A percentile compares a stretch with the other conserved stretches of the same genome.
phyloP scores from a whole-genome alignment of 1,140 invertebrate species.

The Maniola jurtina region DNA sequence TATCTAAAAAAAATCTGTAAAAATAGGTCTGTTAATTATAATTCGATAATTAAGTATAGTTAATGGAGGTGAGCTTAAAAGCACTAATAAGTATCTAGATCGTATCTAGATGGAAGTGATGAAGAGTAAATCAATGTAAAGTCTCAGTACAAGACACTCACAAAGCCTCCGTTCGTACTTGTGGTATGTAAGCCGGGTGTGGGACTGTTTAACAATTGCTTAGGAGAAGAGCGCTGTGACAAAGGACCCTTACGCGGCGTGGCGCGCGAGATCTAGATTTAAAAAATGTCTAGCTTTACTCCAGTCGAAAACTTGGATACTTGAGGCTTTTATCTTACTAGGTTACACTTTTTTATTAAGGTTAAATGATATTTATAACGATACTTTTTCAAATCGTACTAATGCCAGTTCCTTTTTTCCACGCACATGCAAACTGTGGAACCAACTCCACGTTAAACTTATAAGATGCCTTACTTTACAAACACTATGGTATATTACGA shows the following conservation, averaged over 20 bases:
- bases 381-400: neutral
- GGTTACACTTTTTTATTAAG: constrained; percentile 31
- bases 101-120: neutral
- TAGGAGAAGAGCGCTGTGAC: constrained; percentile 47
- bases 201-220: constrained; percentile 57
- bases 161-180: constrained; percentile 17
- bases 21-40: no score
- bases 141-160: constrained; percentile 8
- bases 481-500: no score
- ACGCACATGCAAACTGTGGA: no score
- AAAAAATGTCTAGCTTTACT: constrained; percentile 33
- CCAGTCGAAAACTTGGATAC: constrained; percentile 28
- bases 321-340: constrained; percentile 32
- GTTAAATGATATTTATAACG: constrained; percentile 20
- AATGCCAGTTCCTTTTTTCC: no score
- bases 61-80: no score
- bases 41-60: no score
- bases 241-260: constrained; percentile 57
- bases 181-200: constrained; percentile 29
- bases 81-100: neutral
- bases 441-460: no score
- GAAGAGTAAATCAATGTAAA: constrained; percentile 14
- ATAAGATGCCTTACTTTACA: no score
- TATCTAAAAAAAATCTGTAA: no score
- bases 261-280: constrained; percentile 39